These are phyloP conservation scores for Myotis brandtii DNA, from an alignment of 2,113 vertebrate species.

Conservation along the genomic window DNA sequence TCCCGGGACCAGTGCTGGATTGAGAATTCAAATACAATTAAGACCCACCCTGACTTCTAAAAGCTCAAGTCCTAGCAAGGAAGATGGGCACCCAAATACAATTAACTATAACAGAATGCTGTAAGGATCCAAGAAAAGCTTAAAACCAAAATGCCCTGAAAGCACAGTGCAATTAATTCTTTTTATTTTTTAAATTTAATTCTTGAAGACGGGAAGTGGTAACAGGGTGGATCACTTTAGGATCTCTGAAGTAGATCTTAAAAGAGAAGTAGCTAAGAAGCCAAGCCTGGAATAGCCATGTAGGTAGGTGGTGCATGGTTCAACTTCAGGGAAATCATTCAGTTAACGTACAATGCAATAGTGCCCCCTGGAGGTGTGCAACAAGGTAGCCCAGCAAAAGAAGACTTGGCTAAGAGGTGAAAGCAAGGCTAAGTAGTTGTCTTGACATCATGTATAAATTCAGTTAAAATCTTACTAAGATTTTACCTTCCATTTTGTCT, in stretches of 20 bases:
- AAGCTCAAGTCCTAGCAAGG: background rate
- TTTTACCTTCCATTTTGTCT: background rate
- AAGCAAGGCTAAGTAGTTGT: background rate
- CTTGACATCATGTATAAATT: background rate
- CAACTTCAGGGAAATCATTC: background rate
- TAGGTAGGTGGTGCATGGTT: background rate
- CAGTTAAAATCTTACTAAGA: background rate
- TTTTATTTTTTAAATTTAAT: background rate
- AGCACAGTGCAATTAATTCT: background rate
- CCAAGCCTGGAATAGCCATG: background rate
- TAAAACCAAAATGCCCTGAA: background rate
- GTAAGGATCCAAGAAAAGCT: background rate
- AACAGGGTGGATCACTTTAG: background rate
- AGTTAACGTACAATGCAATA: background rate
- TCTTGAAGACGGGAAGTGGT: background rate
- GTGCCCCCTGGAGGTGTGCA: no score
- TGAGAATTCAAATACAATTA: slow-evolving; percentile 23
- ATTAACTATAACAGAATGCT: background rate
- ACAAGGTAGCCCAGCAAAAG: background rate
- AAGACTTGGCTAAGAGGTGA: background rate
- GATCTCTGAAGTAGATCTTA: background rate
- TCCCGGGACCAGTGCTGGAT: background rate
- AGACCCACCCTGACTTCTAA: background rate
- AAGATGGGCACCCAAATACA: background rate
- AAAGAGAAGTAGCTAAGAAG: background rate